Evolutionary conservation across 1,140 invertebrate genomes (phyloP).

Genomic region (Bactericera cockerelli): DNA sequence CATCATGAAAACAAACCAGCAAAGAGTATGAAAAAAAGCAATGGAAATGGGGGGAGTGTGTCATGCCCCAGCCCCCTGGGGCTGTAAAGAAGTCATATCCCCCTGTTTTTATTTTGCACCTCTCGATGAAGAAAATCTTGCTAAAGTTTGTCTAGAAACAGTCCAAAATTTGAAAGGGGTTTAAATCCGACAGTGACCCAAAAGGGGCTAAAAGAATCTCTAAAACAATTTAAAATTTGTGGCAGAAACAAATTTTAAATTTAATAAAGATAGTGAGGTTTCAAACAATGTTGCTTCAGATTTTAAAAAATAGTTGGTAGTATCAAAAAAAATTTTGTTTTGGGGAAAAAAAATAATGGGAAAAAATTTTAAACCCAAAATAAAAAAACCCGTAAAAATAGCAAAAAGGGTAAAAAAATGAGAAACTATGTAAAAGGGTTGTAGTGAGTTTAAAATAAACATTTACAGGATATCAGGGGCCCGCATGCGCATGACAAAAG

Average conservation of each 20-base stretch:
- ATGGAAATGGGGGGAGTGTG: too few species aligned
- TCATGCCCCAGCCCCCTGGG: too few species aligned
- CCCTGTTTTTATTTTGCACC: neutral
- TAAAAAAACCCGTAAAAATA: neutral
- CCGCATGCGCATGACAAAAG: constrained; percentile 35
- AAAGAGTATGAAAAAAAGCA: neutral
- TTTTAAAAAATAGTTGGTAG: neutral
- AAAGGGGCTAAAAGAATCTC: neutral
- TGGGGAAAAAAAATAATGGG: neutral
- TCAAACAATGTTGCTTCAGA: neutral
- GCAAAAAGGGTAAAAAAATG: neutral
- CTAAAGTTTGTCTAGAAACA: neutral
- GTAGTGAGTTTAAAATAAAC: neutral
- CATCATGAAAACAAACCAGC: neutral
- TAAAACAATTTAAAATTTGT: neutral
- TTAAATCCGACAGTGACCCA: too few species aligned
- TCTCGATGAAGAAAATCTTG: neutral
- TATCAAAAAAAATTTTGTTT: neutral
- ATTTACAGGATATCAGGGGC: neutral
- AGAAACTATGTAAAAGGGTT: neutral
- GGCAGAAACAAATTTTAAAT: neutral
- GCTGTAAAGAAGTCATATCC: too few species aligned
- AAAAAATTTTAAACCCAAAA: neutral
- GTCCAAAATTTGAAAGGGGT: neutral
- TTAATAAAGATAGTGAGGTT: neutral